These are phyloP conservation scores for Erythrolamprus reginae DNA, from an alignment of 2,113 vertebrate species.

Conservation along the genomic window DNA sequence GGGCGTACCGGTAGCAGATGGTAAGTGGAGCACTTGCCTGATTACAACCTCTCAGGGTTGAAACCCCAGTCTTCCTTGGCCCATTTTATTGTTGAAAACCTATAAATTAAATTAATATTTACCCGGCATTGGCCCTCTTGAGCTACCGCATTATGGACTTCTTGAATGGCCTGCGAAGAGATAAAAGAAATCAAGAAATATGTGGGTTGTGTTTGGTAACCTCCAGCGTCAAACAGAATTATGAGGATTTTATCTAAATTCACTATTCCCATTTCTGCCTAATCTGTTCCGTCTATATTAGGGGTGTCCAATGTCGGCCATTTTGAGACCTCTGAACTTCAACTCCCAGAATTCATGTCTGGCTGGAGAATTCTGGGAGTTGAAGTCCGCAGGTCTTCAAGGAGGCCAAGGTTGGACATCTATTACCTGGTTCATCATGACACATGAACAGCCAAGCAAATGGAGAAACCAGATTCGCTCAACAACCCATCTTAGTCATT, in stretches of 20 bases:
- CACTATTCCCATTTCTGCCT: neutral
- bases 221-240: neutral
- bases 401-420: too few relatives aligned
- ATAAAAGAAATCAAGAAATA: constrained; percentile 6
- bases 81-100: neutral
- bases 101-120: constrained; percentile 43
- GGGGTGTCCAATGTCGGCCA: too few relatives aligned
- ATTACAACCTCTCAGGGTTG: neutral
- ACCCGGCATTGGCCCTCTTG: constrained; percentile 89
- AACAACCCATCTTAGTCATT: too few relatives aligned
- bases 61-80: neutral
- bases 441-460: too few relatives aligned
- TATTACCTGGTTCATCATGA: too few relatives aligned
- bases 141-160: constrained; percentile 86
- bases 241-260: neutral
- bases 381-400: too few relatives aligned
- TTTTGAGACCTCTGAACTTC: too few relatives aligned
- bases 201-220: constrained; percentile 18
- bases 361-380: neutral
- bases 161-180: constrained; percentile 76
- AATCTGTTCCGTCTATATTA: neutral
- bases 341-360: too few relatives aligned
- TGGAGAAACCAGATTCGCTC: too few relatives aligned
- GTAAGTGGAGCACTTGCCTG: too few relatives aligned
- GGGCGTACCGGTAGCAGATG: too few relatives aligned